Conservation (phyloP, 2,888 invertebrate genomes). For the Leucozona laternaria region DNA sequence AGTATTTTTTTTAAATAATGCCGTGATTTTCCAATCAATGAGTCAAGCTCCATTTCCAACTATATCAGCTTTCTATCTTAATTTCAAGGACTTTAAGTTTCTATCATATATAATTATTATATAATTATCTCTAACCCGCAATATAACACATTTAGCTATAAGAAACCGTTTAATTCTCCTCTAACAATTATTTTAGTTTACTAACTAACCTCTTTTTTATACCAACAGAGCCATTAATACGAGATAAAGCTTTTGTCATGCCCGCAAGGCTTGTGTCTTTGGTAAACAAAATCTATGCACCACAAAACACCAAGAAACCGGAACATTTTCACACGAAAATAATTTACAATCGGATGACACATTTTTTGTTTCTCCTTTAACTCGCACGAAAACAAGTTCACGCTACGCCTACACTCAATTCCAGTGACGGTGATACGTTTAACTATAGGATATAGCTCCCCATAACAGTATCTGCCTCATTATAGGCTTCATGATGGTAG, state of each 20-base stretch:
- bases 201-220: slow-evolving; percentile 40
- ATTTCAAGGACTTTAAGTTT: slow-evolving; percentile 8
- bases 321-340: slow-evolving; percentile 68
- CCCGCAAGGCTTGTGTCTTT: slow-evolving; percentile 20
- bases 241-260: slow-evolving; percentile 49
- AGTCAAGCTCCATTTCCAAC: neutral
- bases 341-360: slow-evolving; percentile 56
- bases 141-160: neutral
- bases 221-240: slow-evolving; percentile 31
- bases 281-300: slow-evolving; percentile 42
- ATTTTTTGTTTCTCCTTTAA: slow-evolving; percentile 31
- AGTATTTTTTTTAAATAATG: neutral
- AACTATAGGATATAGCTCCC: neutral
- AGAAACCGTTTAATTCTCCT: slow-evolving; percentile 39
- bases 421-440: slow-evolving; percentile 12
- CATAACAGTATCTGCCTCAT: slow-evolving; percentile 28
- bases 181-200: slow-evolving; percentile 40
- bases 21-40: neutral
- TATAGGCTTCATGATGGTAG: slow-evolving; percentile 10
- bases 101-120: neutral
- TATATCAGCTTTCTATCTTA: neutral
- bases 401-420: slow-evolving; percentile 28
- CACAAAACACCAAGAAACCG: slow-evolving; percentile 53
- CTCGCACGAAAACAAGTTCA: slow-evolving; percentile 43
- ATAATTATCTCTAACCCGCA: neutral